A percentile compares a stretch with the other conserved stretches of the same genome.
These are phyloP conservation scores for Synergus itoensis DNA, from an alignment of 2,888 invertebrate genomes.

Conservation along the genomic window DNA sequence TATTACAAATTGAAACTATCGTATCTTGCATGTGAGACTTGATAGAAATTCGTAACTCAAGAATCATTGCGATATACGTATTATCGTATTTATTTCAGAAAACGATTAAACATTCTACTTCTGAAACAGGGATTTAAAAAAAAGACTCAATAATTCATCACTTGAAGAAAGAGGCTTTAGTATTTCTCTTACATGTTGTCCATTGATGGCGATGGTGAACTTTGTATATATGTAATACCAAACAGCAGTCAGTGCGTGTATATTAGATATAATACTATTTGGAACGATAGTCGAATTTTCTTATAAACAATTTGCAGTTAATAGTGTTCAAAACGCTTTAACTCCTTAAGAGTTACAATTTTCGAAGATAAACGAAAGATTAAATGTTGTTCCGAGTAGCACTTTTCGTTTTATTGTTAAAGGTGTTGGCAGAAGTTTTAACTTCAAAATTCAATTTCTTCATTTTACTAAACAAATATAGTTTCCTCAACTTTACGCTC, in stretches of 20 bases:
- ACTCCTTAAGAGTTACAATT: conserved; percentile 4
- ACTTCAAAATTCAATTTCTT: too few species aligned
- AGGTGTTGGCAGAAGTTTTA: too few species aligned
- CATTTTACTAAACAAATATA: too few species aligned
- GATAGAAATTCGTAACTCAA: not conserved
- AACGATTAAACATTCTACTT: not conserved
- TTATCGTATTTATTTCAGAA: conserved; percentile 8
- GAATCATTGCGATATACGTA: not conserved
- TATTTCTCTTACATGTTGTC: conserved; percentile 17
- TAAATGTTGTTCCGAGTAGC: conserved; percentile 22
- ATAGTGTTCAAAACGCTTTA: not conserved
- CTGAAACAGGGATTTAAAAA: not conserved
- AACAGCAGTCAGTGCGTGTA: conserved; percentile 34
- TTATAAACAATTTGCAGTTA: conserved; percentile 14
- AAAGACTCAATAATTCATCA: not conserved
- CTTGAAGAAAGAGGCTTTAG: conserved; percentile 36
- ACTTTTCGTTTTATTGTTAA: conserved; percentile 20
- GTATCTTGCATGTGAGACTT: not conserved
- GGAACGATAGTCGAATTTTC: conserved; percentile 29
- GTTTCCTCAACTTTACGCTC: too few species aligned
- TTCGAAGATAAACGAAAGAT: conserved; percentile 1
- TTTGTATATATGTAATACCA: conserved; percentile 35
- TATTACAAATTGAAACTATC: not conserved
- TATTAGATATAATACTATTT: conserved; percentile 22
- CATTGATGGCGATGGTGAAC: not conserved